These are phyloP conservation scores for Hoplodrina ambigua DNA, from an alignment of 2,888 invertebrate species.

Conservation along the genomic window DNA sequence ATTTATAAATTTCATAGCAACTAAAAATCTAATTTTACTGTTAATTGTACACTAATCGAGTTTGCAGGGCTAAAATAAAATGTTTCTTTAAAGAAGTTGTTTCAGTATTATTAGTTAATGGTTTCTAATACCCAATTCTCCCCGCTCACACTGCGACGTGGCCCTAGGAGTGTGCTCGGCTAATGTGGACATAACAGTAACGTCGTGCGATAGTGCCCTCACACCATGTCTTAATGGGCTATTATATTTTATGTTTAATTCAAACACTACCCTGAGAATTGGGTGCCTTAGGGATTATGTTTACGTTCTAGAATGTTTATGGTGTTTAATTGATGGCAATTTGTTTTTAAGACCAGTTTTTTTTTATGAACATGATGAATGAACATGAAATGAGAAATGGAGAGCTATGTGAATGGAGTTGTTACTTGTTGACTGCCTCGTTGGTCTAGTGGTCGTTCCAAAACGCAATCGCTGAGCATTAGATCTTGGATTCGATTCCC, in stretches of 20 bases:
- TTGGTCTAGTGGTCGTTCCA: too few species aligned
- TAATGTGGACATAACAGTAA: conserved; percentile 77
- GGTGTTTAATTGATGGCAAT: conserved; percentile 42
- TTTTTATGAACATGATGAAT: neutral
- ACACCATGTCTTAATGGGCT: conserved; percentile 75
- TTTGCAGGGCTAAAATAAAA: too few species aligned
- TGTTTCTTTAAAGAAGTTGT: too few species aligned
- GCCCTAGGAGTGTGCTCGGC: conserved; percentile 45
- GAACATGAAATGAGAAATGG: too few species aligned
- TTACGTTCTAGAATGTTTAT: conserved; percentile 23
- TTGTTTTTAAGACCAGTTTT: conserved; percentile 14
- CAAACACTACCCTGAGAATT: conserved; percentile 61
- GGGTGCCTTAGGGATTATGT: conserved; percentile 50
- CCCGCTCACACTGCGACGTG: conserved; percentile 35
- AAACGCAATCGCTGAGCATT: too few species aligned
- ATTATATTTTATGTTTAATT: conserved; percentile 81
- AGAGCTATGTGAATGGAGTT: too few species aligned
- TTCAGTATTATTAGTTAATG: too few species aligned
- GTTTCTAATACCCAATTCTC: neutral
- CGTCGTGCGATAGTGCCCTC: conserved; percentile 69
- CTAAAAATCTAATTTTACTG: too few species aligned
- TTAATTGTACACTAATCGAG: too few species aligned
- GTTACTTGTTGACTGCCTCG: too few species aligned
- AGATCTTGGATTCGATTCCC: too few species aligned
- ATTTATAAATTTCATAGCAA: too few species aligned